phyloP scores from a whole-genome alignment of 2,888 invertebrate species.

The Ypsolopha sequella region DNA sequence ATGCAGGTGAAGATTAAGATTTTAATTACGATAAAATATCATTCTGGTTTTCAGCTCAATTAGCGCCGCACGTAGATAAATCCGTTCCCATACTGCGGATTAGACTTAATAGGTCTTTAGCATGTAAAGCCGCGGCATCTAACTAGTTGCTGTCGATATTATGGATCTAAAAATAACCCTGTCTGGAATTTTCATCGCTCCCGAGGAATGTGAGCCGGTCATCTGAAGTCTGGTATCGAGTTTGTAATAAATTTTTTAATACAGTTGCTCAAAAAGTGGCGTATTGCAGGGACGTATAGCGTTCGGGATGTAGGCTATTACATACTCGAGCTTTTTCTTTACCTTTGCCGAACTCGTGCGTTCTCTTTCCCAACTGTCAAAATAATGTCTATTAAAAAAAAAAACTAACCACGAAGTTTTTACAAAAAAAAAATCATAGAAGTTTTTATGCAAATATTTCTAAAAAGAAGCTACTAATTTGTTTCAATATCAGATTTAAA shows the following conservation, averaged over 20 bases:
- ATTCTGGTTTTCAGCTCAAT: slow-evolving; percentile 20
- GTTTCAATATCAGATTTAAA: too few relatives aligned
- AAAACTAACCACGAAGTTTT: too few relatives aligned
- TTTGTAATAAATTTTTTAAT: slow-evolving; percentile 24
- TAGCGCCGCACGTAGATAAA: slow-evolving; percentile 22
- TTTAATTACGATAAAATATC: slow-evolving; percentile 22
- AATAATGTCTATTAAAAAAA: too few relatives aligned
- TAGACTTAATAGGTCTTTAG: slow-evolving; percentile 25
- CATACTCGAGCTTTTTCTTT: too few relatives aligned
- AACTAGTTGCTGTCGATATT: slow-evolving; percentile 3
- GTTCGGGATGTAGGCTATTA: too few relatives aligned
- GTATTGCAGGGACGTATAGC: too few relatives aligned
- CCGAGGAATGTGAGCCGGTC: slow-evolving; percentile 30
- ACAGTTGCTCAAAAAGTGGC: too few relatives aligned
- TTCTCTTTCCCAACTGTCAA: too few relatives aligned
- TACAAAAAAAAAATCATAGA: too few relatives aligned
- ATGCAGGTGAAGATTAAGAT: slow-evolving; percentile 14
- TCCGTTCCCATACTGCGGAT: slow-evolving; percentile 19
- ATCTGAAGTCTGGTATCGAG: slow-evolving; percentile 27
- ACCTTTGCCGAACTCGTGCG: too few relatives aligned
- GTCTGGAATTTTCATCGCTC: slow-evolving; percentile 33
- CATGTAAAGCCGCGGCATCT: slow-evolving; percentile 19
- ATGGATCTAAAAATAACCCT: slow-evolving; percentile 36
- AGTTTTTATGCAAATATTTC: too few relatives aligned
- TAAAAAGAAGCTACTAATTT: too few relatives aligned